Conservation (phyloP, 2,797 vertebrate genomes). For the Cercopithecus mitis region DNA sequence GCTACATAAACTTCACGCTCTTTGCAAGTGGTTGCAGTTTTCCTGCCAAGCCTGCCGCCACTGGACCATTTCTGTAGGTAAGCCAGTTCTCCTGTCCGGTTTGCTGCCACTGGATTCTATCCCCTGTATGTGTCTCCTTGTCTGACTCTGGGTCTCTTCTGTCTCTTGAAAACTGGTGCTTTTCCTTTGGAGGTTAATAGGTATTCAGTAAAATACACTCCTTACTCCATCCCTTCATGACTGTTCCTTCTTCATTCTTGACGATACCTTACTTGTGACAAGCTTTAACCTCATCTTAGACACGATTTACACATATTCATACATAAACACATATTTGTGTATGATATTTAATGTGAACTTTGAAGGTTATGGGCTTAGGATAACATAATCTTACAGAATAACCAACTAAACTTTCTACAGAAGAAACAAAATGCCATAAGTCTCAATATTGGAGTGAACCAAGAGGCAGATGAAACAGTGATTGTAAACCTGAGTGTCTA, state of each 20-base stretch:
- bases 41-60: neutral
- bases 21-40: neutral
- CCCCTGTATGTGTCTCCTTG: neutral
- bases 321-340: neutral
- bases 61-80: neutral
- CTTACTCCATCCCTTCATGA: neutral
- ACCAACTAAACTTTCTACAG: neutral
- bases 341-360: neutral
- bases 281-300: conserved; percentile 13
- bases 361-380: neutral
- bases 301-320: neutral
- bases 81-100: neutral
- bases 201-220: neutral
- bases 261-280: neutral
- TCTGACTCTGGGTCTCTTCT: neutral
- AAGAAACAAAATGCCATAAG: neutral
- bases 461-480: neutral
- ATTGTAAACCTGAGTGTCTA: neutral
- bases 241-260: neutral
- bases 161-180: neutral
- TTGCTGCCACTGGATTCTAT: neutral
- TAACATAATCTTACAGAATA: neutral
- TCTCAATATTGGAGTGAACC: neutral
- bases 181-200: neutral
- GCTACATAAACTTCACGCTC: neutral